A percentile compares a stretch with the other conserved stretches of the same genome.
Conservation (phyloP, 2,888 invertebrate species). For the Dynastes tityus region DNA sequence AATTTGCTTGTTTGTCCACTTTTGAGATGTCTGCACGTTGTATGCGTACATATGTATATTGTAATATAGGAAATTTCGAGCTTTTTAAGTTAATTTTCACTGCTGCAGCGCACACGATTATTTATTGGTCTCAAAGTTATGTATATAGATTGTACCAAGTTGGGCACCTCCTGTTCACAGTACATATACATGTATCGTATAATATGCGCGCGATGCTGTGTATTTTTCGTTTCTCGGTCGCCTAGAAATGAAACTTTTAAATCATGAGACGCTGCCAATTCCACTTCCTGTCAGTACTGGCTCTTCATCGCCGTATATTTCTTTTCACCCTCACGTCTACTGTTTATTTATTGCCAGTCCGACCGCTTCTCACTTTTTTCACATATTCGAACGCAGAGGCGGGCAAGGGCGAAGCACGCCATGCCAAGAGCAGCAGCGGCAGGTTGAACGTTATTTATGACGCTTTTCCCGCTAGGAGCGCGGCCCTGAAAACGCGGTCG, state of each 20-base stretch:
- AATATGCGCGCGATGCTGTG: slow-evolving; percentile 9
- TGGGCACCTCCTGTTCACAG: not conserved
- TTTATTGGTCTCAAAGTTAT: no score
- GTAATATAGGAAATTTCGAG: no score
- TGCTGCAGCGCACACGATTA: no score
- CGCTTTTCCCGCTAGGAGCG: slow-evolving; percentile 68
- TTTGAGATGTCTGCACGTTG: no score
- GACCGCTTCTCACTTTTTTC: slow-evolving; percentile 67
- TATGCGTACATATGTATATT: no score
- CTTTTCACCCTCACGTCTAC: slow-evolving; percentile 59
- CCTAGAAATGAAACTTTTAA: slow-evolving; percentile 52
- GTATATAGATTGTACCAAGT: no score
- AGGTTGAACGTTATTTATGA: slow-evolving; percentile 68
- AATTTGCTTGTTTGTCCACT: no score
- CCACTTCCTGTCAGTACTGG: slow-evolving; percentile 58
- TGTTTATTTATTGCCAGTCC: slow-evolving; percentile 65
- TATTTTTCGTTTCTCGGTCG: slow-evolving; percentile 30
- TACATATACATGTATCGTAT: not conserved
- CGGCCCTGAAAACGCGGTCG: slow-evolving; percentile 64
- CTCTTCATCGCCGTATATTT: slow-evolving; percentile 58
- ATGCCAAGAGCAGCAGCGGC: slow-evolving; percentile 52
- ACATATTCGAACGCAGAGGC: slow-evolving; percentile 65
- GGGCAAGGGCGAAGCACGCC: slow-evolving; percentile 55
- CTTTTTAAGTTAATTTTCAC: no score
- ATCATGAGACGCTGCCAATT: slow-evolving; percentile 56